phyloP scores from a whole-genome alignment of 2,888 invertebrate genomes.

The Thera obeliscata region DNA sequence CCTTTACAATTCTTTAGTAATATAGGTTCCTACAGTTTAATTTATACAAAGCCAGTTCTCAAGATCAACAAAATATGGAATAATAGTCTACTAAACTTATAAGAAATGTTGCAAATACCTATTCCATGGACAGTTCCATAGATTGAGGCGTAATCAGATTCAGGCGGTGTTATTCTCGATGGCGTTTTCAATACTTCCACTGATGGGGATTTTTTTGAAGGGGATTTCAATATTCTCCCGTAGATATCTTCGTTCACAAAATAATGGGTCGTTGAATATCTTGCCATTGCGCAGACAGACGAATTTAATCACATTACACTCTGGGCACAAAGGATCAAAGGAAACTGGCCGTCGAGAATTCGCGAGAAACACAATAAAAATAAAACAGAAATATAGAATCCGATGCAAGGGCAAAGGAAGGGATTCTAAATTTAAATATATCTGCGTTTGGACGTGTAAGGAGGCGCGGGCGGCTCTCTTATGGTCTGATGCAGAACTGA shows the following conservation, averaged over 20 bases:
- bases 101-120: slow-evolving; percentile 18
- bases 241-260: slow-evolving; percentile 79
- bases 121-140: slow-evolving; percentile 28
- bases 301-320: slow-evolving; percentile 40
- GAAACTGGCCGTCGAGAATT: slow-evolving; percentile 62
- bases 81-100: not conserved
- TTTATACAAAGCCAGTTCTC: too few species aligned
- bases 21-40: too few species aligned
- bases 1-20: slow-evolving; percentile 2
- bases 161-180: slow-evolving; percentile 49
- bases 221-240: slow-evolving; percentile 73
- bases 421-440: slow-evolving; percentile 80
- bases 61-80: too few species aligned
- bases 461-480: slow-evolving; percentile 78
- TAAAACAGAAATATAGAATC: slow-evolving; percentile 52
- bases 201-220: slow-evolving; percentile 34
- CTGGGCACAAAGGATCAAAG: slow-evolving; percentile 53
- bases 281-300: slow-evolving; percentile 39
- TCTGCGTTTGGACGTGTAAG: slow-evolving; percentile 63
- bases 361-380: slow-evolving; percentile 56
- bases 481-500: slow-evolving; percentile 81
- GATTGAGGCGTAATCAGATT: slow-evolving; percentile 62
- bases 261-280: slow-evolving; percentile 70
- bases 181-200: slow-evolving; percentile 4
- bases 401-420: slow-evolving; percentile 66